Evolutionary conservation across 2,888 invertebrate species (phyloP), one percentile per base, ranked within the genome.

Genomic region (Phyllotreta striolata): DNA sequence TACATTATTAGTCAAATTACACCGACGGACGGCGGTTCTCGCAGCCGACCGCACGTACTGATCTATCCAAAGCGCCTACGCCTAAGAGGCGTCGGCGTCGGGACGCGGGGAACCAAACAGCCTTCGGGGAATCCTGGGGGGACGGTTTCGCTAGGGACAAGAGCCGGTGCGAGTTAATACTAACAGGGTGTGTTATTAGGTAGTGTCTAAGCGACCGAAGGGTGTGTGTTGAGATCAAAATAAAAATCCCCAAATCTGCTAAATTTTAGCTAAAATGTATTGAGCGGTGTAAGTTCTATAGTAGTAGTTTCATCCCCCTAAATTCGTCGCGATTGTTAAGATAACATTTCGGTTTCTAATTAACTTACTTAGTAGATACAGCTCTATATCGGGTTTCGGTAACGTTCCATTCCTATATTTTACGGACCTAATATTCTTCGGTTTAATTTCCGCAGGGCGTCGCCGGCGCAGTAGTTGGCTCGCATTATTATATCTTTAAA

Each of bases 81-180:
- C 24, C 14, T 46, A 35, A 49, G 49, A 49, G 49, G 49, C 49
- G 49, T 9, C 10, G 49, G 49, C 24, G 47, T 14, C 47, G 6
- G 47, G 13, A 49, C 37, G 24, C 24, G 24, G 24, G 24, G 24
- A 3, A 24, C 2, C 24, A 49, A 49, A 49, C 49, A 12, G 14
- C 9, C 49, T 12, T 13, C 34, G n/a, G 49, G 49, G 49, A 34
- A 37, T 6, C 49, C 6, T 34, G 49, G 14, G 49, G 7, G 49
- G 49, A 2, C 1, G 47, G 3, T 6, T 24, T 24, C 5, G 6
- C 7, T 3, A 47, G 10, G 13, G 10, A 24, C 35, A 58, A 10
- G 68, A 38, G 52, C 41, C 24, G 55, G 51, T 62, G 58, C 51
- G 62, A 58, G 62, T 51, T 62, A 65, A 54, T 40, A 40, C 51